Evolutionary conservation across 1,140 invertebrate species (phyloP), one percentile per base, ranked within the genome.

Genomic region (Colletes gigas): DNA sequence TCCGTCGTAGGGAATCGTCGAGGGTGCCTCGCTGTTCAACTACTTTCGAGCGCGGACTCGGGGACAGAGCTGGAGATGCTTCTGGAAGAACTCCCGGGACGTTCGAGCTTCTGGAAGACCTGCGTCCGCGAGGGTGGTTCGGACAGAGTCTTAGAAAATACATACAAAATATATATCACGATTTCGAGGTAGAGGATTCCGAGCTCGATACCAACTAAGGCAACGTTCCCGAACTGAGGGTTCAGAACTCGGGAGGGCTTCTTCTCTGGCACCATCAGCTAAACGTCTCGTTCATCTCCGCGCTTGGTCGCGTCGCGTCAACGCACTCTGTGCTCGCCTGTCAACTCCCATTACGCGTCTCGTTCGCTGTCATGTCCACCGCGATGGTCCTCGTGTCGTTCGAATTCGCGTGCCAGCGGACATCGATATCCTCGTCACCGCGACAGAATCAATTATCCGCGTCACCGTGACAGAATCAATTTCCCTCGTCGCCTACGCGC

Each of bases 151-250:
- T 57, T 79, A 73, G 41, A 85, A 85, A 67, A 85, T 85, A 85
- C 70, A 67, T 86, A 78, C 47, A 79, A 86, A 85, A 85, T 65
- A 86, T 86, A 85, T 84, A 86, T 86, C 78, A 84, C 72, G 83
- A 72, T 82, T 55, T 82, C 59, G 84, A 86, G 79, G 83, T 85
- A 85, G 83, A 70, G 57, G 79, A 72, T 84, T 78, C 15, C 50
- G 7, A 30, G 62, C 14, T 70, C 21, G 66, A 59, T 39, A 10
- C 1, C 9, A n/a, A 72, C 60, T 68, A 86, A 85, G 84, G 83
- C 84, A 84, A 85, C 60, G 73, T 39, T 50, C 14, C 7, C 50
- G 12, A 12, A 1, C n/a, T 15, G 47, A 7, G 21, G 41, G 2
- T 6, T 8, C 19, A 15, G 30, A 30, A 30, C 30, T 30, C 30